Conservation (phyloP, 2,113 vertebrate genomes). For the Cervus canadensis region DNA sequence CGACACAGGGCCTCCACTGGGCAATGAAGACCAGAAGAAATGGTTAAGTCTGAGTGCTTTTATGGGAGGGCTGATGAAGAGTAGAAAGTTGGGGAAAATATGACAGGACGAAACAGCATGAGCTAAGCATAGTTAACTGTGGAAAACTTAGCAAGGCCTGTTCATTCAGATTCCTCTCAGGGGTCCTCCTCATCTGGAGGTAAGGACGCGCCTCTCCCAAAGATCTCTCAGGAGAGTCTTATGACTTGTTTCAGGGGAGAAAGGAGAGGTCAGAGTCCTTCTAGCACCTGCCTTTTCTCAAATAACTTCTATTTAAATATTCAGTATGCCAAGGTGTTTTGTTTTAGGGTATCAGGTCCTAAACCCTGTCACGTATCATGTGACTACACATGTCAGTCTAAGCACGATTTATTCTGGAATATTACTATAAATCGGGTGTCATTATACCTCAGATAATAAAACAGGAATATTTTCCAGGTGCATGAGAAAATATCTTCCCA, state of each 20-base stretch:
- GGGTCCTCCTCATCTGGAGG: not conserved
- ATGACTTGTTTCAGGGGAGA: not conserved
- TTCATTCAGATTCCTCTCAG: not conserved
- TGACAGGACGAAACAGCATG: not conserved
- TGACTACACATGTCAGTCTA: conserved; percentile 20
- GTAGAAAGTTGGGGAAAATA: not conserved
- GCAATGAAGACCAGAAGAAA: not conserved
- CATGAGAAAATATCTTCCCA: conserved; percentile 18
- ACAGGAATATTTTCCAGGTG: conserved; percentile 31
- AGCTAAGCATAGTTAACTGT: not conserved
- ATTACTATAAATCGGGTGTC: conserved; percentile 27
- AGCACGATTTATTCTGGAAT: conserved; percentile 39
- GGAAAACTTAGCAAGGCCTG: not conserved
- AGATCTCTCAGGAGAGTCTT: not conserved
- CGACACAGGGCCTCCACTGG: not conserved
- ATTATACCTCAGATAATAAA: conserved; percentile 43
- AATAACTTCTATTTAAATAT: not conserved
- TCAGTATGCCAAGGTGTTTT: not conserved
- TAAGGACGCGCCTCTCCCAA: not conserved
- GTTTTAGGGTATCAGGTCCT: not conserved
- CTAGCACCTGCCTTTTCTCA: not conserved
- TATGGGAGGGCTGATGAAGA: not conserved
- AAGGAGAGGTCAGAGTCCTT: not conserved
- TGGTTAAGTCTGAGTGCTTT: not conserved
- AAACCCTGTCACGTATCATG: not conserved